Conservation (phyloP, 2,888 invertebrate species). For the Balanococcus diminutus region DNA sequence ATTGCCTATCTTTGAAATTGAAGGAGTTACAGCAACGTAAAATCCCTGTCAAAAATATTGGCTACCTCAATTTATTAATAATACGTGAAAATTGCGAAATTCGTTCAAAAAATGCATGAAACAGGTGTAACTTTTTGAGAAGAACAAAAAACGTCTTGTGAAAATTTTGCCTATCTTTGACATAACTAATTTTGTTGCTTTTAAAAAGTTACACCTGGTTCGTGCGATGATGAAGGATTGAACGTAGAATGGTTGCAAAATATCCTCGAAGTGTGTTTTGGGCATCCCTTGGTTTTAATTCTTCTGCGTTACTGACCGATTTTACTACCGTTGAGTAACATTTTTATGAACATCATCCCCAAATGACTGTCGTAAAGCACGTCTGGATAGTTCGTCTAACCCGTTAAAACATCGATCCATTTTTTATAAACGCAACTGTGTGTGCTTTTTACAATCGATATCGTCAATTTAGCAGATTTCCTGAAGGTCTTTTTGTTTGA, state of each 20-base stretch:
- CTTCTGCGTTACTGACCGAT: constrained; percentile 38
- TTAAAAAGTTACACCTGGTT: no score
- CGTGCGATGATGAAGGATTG: neutral
- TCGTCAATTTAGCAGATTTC: no score
- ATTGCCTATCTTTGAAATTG: no score
- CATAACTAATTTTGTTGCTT: no score
- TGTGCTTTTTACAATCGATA: constrained; percentile 2
- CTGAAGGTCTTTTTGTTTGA: neutral
- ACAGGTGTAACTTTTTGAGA: neutral
- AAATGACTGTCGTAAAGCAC: constrained; percentile 43
- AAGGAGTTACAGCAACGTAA: no score
- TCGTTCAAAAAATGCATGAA: no score
- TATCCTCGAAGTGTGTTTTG: neutral
- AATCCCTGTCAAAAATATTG: no score
- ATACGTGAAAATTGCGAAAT: neutral
- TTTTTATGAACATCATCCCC: constrained; percentile 47
- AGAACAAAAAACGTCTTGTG: no score
- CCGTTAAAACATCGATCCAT: constrained; percentile 28
- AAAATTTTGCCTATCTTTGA: no score
- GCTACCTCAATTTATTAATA: no score
- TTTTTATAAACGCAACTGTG: constrained; percentile 23
- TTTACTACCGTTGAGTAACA: constrained; percentile 40
- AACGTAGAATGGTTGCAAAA: neutral
- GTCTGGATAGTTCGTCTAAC: constrained; percentile 42
- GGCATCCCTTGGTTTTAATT: constrained; percentile 17